Base-by-base conservation (phyloP, 2,113 vertebrate genomes). In the Scatophagus argus region DNA sequence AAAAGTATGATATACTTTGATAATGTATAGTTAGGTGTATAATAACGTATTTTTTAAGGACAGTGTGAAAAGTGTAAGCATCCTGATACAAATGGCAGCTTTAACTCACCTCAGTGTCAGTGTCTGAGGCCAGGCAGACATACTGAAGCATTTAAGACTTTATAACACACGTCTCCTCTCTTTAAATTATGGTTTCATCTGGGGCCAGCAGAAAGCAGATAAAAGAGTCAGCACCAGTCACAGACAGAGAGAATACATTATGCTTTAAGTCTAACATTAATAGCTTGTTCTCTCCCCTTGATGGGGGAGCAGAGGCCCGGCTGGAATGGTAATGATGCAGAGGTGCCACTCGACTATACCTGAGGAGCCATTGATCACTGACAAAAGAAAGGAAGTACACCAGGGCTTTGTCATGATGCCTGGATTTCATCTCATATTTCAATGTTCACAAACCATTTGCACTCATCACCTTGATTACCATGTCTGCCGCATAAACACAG, bases 361-460 rank as follows among this genome's bases (percentile, higher is more conserved):
- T 74, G 79, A 77, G 56, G n/a, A 60, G 25, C 60, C 49, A 79
- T n/a, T 74, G 70, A 79, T 87, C 72, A 86, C 61, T 77, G 55
- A 76, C 39, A 81, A 47, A 75, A 71, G 31, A 65, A 59, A 16
- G 76, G 52, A 70, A 75, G 74, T 34, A 79, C 59, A 61, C 43
- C 39, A 43, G 32, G 23, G 12, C 16, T 60, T 75, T 72, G n/a
- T 71, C 67, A 79, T 70, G 76, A 83, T 49, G 47, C 61, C 84
- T 81, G 43, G 65, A 83, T 90, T 90, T 91, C 62, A 89, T 88
- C 56, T 81, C 83, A 78, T 64, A 63, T 70, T 74, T 84, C 61
- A 89, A 76, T 65, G 51, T 83, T 68, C 38, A 60, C 59, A 88
- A 67, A 67, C 63, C 32, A 74, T 86, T 80, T 77, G 70, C 69